Evolutionary conservation across 2,797 vertebrate species (phyloP).

Genomic region (Labeo calbasu): DNA sequence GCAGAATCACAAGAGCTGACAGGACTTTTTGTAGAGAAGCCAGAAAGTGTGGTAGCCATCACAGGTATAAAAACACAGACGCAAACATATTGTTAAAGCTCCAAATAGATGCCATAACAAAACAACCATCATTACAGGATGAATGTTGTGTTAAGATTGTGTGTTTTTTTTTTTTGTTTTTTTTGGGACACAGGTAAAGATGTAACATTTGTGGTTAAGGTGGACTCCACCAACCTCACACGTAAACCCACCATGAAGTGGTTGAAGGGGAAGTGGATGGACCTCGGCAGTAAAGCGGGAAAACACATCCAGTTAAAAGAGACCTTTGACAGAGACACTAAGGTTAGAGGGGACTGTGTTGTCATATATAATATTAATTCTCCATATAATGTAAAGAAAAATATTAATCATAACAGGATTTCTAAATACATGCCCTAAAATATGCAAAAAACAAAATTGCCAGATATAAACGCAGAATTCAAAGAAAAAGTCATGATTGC

Average conservation of each 20-base stretch:
- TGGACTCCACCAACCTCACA: conserved; percentile 77
- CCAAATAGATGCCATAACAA: neutral
- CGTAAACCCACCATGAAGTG: conserved; percentile 85
- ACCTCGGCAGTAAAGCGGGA: conserved; percentile 87
- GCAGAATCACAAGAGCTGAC: conserved; percentile 66
- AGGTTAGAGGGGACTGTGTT: conserved; percentile 69
- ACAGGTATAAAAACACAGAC: conserved; percentile 64
- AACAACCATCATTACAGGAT: neutral
- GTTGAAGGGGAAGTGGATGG: conserved; percentile 93
- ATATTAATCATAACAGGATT: neutral
- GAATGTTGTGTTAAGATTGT: neutral
- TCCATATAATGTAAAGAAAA: neutral
- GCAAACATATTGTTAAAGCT: neutral
- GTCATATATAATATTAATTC: neutral
- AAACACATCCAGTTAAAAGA: conserved; percentile 87
- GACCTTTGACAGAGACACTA: conserved; percentile 83
- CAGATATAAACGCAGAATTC: no score
- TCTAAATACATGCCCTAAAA: neutral
- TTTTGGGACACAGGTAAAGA: conserved; percentile 68
- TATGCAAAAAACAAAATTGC: neutral
- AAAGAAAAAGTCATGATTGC: no score
- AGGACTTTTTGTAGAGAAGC: conserved; percentile 78
- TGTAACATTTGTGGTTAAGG: conserved; percentile 70
- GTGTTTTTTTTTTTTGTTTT: neutral
- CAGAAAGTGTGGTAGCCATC: conserved; percentile 39